Evolutionary conservation across 2,113 vertebrate genomes (phyloP).

Genomic region (Psephotus haematonotus): DNA sequence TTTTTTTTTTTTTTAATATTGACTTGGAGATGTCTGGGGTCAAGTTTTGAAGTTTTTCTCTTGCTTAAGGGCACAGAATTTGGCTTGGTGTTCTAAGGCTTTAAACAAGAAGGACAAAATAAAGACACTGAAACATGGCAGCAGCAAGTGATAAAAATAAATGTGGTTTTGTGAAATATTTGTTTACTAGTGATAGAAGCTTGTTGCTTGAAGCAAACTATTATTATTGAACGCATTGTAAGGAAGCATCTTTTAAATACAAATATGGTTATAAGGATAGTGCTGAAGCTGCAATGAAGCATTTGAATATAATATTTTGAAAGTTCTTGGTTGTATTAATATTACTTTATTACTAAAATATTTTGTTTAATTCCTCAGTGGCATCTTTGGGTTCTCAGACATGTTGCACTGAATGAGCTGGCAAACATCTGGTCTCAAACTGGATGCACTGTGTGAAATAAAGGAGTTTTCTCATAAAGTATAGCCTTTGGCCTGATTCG

Average conservation of each 20-base stretch:
- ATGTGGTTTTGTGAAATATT: neutral
- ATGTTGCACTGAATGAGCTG: neutral
- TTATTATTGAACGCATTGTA: neutral
- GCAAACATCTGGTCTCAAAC: neutral
- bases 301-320: neutral
- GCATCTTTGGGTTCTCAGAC: neutral
- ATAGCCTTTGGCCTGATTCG: neutral
- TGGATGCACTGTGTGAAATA: neutral
- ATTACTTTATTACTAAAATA: neutral
- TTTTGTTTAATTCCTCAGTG: neutral
- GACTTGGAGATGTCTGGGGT: neutral
- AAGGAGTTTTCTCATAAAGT: neutral
- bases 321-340: neutral
- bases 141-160: neutral
- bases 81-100: neutral
- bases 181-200: neutral
- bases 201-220: constrained; percentile 19
- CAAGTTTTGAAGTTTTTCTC: neutral
- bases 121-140: neutral
- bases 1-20: neutral
- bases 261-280: neutral
- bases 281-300: neutral
- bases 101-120: neutral
- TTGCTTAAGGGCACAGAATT: neutral
- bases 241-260: neutral